These are phyloP conservation scores for Ecliptopera silaceata DNA, from an alignment of 2,888 invertebrate genomes.

Conservation along the genomic window DNA sequence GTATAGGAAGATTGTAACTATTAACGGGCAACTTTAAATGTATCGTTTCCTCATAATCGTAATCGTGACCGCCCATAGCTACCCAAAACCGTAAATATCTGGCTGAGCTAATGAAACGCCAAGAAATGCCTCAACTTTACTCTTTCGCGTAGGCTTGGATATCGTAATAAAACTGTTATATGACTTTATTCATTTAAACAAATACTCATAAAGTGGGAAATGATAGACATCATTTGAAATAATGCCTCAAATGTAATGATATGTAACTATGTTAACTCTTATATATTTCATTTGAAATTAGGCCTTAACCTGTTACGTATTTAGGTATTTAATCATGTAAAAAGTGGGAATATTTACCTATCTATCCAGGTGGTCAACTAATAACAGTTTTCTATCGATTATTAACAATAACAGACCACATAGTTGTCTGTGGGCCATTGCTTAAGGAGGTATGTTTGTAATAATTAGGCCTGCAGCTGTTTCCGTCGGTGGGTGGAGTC, in stretches of 20 bases:
- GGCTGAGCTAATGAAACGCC: slow-evolving; percentile 55
- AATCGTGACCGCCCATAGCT: slow-evolving; percentile 65
- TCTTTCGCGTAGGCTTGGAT: slow-evolving; percentile 57
- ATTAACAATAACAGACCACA: slow-evolving; percentile 56
- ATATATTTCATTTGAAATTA: slow-evolving; percentile 1
- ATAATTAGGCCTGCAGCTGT: slow-evolving; percentile 79
- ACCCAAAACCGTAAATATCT: slow-evolving; percentile 60
- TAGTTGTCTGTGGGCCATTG: slow-evolving; percentile 58
- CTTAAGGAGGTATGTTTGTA: slow-evolving; percentile 70
- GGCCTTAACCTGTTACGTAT: not conserved
- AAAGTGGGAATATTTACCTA: slow-evolving; percentile 34
- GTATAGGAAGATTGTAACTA: slow-evolving; percentile 45
- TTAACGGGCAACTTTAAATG: slow-evolving; percentile 45
- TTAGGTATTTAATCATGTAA: slow-evolving; percentile 10
- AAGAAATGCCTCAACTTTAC: slow-evolving; percentile 44
- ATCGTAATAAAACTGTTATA: slow-evolving; percentile 61
- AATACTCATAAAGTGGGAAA: slow-evolving; percentile 42
- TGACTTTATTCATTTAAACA: slow-evolving; percentile 54
- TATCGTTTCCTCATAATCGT: slow-evolving; percentile 56
- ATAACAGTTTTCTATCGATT: slow-evolving; percentile 51
- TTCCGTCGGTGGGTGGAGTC: slow-evolving; percentile 76
- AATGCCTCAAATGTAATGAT: slow-evolving; percentile 15
- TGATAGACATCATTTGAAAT: slow-evolving; percentile 29
- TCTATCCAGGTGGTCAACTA: slow-evolving; percentile 48
- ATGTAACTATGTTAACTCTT: slow-evolving; percentile 12